phyloP scores from a whole-genome alignment of 2,797 vertebrate genomes.

The Poeciliopsis presidionis region DNA sequence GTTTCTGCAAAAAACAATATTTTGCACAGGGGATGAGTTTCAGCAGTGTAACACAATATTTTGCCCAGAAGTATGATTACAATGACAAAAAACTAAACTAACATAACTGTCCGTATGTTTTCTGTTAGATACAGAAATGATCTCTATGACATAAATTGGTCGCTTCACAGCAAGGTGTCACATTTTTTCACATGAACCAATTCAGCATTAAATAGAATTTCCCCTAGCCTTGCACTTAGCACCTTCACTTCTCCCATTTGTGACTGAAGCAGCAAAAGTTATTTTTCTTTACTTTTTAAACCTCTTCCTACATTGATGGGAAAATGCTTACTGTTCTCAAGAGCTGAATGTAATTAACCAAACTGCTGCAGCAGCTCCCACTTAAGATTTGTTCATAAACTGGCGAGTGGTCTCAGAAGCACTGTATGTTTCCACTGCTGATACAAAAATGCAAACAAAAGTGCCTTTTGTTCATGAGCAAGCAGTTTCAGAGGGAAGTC shows the following conservation, averaged over 20 bases:
- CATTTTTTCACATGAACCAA: background rate
- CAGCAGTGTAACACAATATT: too few relatives aligned
- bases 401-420: background rate
- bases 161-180: background rate
- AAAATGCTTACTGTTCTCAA: background rate
- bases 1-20: too few relatives aligned
- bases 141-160: background rate
- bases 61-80: background rate
- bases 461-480: background rate
- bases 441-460: background rate
- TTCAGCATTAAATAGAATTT: background rate
- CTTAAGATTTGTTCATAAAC: background rate
- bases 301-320: background rate
- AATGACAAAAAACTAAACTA: background rate
- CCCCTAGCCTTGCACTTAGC: background rate
- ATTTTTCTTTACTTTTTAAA: background rate
- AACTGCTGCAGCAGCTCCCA: background rate
- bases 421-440: background rate
- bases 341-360: conserved; percentile 1
- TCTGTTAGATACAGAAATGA: background rate
- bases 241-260: background rate
- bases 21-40: too few relatives aligned
- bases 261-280: background rate
- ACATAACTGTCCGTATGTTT: background rate
- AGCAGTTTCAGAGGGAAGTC: background rate